Evolutionary conservation across 30 jellyfish, hydroid and myxozoan species (phyloP), one percentile per base, ranked within the genome.

Genomic region (Calvadosia cruxmelitensis): DNA sequence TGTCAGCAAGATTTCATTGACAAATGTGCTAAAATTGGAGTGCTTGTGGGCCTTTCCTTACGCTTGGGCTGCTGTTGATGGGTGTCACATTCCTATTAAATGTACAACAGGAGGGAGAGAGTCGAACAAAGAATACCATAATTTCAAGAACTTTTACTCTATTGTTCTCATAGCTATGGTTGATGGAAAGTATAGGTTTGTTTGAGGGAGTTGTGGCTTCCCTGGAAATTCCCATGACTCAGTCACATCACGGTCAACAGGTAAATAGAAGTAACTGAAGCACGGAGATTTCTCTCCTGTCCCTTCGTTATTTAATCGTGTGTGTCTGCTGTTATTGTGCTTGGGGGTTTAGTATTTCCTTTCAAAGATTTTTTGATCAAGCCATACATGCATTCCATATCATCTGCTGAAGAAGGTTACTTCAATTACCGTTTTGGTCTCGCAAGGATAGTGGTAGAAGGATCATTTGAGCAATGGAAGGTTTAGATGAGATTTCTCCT

Each of bases 141-240:
- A 53, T 49, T 73, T 73, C 51, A 57, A 73, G 64, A 71, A 71
- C 27, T 71, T 71, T 71, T 71, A 71, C 27, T 71, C 81, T 3
- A 71, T 71, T 26, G 81, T 71, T 27, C 0, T 71, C 26, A 53
- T 71, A 66, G 81, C 81, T 65, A 71, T 71, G 31, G 81, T 73
- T 62, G 76, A 73, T 73, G 83, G 75, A 10, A 73, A 73, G 26
- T 23, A 62, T 33, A 73, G 83, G 69, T 73, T 73, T 34, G 28
- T 34, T 52, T 73, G 75, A 75, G 83, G 75, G 63, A 73, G 83
- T 57, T 57, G 83, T 73, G 83, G 83, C 12, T 73, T n/a, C 49
- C 83, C 83, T 0, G 76, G 83, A 20, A 73, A 73, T 53, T 36
- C 75, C 83, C 83, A 73, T 57, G 83, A 73, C 49, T 68, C 83